Conservation (phyloP, 2,113 vertebrate species). For the Gavia stellata region DNA sequence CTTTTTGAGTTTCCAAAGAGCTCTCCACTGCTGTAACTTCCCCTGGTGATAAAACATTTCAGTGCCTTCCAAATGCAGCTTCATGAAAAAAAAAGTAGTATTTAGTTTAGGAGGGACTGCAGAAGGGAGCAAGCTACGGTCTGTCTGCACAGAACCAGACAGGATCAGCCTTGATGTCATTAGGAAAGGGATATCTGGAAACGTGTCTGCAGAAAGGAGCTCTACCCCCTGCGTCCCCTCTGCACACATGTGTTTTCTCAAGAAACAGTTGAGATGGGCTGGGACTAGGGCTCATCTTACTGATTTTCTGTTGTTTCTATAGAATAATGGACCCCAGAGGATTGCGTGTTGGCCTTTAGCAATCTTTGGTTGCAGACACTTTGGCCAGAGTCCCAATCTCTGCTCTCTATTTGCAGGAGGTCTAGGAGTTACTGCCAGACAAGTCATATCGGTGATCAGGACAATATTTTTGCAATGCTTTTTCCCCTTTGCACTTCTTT, state of each 20-base stretch:
- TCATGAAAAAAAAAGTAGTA: neutral
- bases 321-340: neutral
- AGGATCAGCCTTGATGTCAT: neutral
- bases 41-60: neutral
- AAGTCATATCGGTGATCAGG: neutral
- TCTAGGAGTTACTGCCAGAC: neutral
- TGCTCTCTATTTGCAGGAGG: neutral
- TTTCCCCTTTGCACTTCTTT: neutral
- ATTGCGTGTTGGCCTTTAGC: neutral
- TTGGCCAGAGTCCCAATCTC: neutral
- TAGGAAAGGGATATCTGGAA: neutral
- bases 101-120: neutral
- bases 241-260: neutral
- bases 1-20: neutral
- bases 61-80: neutral
- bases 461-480: neutral
- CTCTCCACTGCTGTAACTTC: neutral
- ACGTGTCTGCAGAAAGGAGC: neutral
- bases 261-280: neutral
- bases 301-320: neutral
- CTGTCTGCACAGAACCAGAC: neutral
- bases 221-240: neutral
- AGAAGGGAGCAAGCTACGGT: neutral
- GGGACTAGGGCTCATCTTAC: neutral
- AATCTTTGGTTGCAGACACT: neutral